Evolutionary conservation across 2,113 vertebrate genomes (phyloP).

Genomic region (Circaetus gallicus): DNA sequence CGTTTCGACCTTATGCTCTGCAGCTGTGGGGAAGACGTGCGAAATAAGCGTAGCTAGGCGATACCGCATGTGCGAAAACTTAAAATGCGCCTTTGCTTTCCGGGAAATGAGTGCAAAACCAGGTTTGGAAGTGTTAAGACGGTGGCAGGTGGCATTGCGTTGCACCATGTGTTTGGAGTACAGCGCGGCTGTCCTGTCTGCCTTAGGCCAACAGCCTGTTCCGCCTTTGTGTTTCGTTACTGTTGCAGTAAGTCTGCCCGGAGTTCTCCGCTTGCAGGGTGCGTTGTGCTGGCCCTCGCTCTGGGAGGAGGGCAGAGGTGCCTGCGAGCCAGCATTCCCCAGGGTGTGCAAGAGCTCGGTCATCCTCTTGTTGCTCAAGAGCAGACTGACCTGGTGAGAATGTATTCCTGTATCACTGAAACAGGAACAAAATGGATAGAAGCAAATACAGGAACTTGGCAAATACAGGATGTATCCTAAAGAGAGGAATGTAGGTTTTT

Average conservation of each 20-base stretch:
- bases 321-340: fast-evolving
- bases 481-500: fast-evolving
- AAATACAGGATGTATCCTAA: fast-evolving
- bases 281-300: too few species aligned
- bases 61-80: background rate
- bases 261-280: fast-evolving
- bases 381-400: background rate
- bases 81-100: fast-evolving
- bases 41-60: fast-evolving
- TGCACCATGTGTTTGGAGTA: fast-evolving
- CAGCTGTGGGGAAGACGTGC: too few species aligned
- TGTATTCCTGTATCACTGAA: background rate
- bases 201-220: background rate
- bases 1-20: background rate
- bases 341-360: fast-evolving
- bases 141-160: fast-evolving
- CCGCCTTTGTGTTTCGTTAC: fast-evolving
- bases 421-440: background rate
- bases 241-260: fast-evolving
- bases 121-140: fast-evolving
- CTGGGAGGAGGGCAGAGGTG: too few species aligned
- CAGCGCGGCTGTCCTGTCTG: fast-evolving
- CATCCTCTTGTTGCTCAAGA: fast-evolving
- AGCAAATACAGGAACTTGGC: too few species aligned
- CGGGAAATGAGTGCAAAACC: background rate